These are phyloP conservation scores for Sitodiplosis mosellana DNA, from an alignment of 1,140 invertebrate species.

Conservation along the genomic window DNA sequence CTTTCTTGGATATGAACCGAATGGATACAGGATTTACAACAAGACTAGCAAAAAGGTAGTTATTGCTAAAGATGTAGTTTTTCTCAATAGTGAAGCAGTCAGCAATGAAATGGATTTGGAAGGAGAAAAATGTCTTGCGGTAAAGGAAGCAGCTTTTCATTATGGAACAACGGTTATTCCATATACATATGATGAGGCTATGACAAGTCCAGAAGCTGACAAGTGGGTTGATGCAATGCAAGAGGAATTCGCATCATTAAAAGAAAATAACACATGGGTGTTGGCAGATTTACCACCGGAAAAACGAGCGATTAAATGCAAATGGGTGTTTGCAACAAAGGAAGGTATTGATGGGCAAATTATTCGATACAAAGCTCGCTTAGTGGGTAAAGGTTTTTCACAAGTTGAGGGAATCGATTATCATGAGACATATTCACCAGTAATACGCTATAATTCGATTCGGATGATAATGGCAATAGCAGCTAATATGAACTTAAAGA, in stretches of 20 bases:
- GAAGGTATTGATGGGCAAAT: constrained; percentile 11
- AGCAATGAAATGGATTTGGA: too few relatives aligned
- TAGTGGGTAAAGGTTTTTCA: constrained; percentile 19
- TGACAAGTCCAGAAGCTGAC: not conserved
- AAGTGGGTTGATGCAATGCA: not conserved
- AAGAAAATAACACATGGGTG: constrained; percentile 9
- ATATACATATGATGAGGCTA: not conserved
- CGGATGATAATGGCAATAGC: constrained; percentile 3
- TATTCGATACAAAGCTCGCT: constrained; percentile 20
- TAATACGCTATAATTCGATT: constrained; percentile 8
- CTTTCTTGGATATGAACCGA: too few relatives aligned
- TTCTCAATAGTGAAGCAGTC: too few relatives aligned
- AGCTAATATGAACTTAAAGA: constrained; percentile 8
- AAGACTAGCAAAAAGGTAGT: too few relatives aligned
- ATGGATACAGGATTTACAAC: too few relatives aligned
- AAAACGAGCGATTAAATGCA: constrained; percentile 13
- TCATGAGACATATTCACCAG: constrained; percentile 19
- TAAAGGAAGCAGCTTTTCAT: too few relatives aligned
- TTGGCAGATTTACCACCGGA: constrained; percentile 11
- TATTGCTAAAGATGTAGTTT: too few relatives aligned
- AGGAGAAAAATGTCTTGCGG: too few relatives aligned
- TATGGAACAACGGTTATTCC: too few relatives aligned
- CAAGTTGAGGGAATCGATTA: constrained; percentile 17
- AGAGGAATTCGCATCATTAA: not conserved
- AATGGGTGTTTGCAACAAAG: constrained; percentile 24